Conservation (phyloP, 2,888 invertebrate genomes). For the Neoitamus cyanurus region DNA sequence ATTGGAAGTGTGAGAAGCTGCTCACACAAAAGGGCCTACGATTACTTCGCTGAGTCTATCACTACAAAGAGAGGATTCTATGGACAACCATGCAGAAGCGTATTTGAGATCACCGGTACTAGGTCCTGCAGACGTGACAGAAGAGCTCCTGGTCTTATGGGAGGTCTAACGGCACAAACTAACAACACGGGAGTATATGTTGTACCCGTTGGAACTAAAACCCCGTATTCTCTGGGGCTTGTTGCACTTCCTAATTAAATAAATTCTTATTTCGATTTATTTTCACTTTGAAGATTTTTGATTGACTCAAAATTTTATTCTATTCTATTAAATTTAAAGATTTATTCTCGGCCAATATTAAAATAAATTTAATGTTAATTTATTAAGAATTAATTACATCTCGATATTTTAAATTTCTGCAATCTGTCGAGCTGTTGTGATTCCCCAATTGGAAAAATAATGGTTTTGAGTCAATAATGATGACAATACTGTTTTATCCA, state of each 20-base stretch:
- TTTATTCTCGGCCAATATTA: no score
- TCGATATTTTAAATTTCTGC: no score
- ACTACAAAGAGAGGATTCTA: conserved; percentile 6
- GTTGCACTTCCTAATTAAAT: neutral
- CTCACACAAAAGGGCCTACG: conserved; percentile 65
- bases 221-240: neutral
- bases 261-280: neutral
- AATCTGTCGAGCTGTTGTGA: no score
- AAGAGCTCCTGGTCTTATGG: neutral
- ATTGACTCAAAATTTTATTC: neutral
- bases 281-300: neutral
- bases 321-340: no score
- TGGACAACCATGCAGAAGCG: neutral
- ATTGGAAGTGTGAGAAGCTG: conserved; percentile 64
- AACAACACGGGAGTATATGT: neutral
- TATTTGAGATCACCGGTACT: neutral
- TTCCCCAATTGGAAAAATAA: no score
- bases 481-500: no score
- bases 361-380: no score
- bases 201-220: neutral
- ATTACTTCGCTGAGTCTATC: conserved; percentile 67
- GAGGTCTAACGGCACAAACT: conserved; percentile 13
- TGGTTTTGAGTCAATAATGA: no score
- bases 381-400: no score
- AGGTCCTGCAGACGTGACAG: neutral